Conservation (phyloP, 2,888 invertebrate genomes). For the Lasioglossum figueresi region DNA sequence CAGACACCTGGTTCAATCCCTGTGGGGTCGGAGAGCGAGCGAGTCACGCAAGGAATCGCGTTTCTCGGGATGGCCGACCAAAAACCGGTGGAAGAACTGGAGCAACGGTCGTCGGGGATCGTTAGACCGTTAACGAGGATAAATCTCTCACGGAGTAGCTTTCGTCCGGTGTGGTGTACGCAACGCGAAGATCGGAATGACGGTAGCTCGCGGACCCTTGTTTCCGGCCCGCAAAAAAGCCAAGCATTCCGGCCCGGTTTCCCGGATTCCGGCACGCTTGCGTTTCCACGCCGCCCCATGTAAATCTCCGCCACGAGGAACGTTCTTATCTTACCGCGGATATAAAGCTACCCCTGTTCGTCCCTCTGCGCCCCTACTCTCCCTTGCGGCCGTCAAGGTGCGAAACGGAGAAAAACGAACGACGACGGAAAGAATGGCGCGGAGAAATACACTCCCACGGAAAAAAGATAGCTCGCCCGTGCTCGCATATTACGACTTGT, state of each 20-base stretch:
- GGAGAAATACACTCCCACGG: not conserved
- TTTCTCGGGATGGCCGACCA: slow-evolving; percentile 3
- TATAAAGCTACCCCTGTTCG: slow-evolving; percentile 45
- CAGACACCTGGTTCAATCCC: not conserved
- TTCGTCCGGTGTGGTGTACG: slow-evolving; percentile 24
- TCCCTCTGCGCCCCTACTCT: not conserved
- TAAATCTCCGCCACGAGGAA: slow-evolving; percentile 54
- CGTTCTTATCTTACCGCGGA: slow-evolving; percentile 59
- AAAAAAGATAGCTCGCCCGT: not conserved
- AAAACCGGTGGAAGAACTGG: slow-evolving; percentile 11
- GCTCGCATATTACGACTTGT: not conserved
- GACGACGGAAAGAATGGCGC: not conserved
- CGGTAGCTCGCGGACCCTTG: slow-evolving; percentile 41
- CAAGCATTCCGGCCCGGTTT: slow-evolving; percentile 46
- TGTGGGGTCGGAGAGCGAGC: not conserved
- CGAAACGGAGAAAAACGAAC: slow-evolving; percentile 8
- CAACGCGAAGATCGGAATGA: slow-evolving; percentile 38
- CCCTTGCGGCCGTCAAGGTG: slow-evolving; percentile 39
- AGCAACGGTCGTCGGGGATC: slow-evolving; percentile 4
- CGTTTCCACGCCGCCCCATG: slow-evolving; percentile 55
- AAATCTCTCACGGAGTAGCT: slow-evolving; percentile 34
- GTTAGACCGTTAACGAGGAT: slow-evolving; percentile 40
- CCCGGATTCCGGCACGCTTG: slow-evolving; percentile 43
- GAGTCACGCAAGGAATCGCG: slow-evolving; percentile 10
- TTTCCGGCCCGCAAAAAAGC: slow-evolving; percentile 51